Evolutionary conservation across 2,113 vertebrate genomes (phyloP).

Genomic region (Merops nubicus): DNA sequence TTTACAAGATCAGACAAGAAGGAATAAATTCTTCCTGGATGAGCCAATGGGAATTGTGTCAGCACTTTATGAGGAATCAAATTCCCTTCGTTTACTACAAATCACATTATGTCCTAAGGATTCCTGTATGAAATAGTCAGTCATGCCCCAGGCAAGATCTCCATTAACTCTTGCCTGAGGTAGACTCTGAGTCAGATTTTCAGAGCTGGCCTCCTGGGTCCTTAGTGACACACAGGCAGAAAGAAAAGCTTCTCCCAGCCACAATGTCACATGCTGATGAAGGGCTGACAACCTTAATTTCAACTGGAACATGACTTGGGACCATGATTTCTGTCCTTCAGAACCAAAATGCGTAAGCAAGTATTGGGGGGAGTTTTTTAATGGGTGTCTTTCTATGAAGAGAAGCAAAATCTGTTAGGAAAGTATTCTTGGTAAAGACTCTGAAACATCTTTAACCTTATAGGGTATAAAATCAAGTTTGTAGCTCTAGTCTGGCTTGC

Average conservation of each 20-base stretch:
- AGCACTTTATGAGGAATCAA: not conserved
- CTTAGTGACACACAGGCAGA: not conserved
- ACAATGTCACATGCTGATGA: not conserved
- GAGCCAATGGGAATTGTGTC: not conserved
- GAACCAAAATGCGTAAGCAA: not conserved
- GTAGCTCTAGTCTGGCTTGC: not conserved
- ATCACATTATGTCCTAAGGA: not conserved
- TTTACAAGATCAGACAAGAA: not conserved
- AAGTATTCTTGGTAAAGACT: not conserved
- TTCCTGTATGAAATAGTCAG: not conserved
- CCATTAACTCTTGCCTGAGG: conserved; percentile 2
- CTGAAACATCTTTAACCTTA: not conserved
- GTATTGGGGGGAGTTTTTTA: not conserved
- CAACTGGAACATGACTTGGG: not conserved
- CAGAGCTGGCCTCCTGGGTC: not conserved
- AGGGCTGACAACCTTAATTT: not conserved
- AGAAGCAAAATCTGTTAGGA: not conserved
- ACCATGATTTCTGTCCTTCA: not conserved
- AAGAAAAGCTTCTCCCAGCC: not conserved
- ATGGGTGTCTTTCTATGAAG: not conserved
- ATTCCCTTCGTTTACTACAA: not conserved
- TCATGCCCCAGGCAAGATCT: not conserved
- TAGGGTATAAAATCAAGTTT: not conserved
- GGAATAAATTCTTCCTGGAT: not conserved
- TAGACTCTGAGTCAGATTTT: not conserved